Base-by-base conservation (phyloP, 1,140 invertebrate species). In the Ectropis grisescens region DNA sequence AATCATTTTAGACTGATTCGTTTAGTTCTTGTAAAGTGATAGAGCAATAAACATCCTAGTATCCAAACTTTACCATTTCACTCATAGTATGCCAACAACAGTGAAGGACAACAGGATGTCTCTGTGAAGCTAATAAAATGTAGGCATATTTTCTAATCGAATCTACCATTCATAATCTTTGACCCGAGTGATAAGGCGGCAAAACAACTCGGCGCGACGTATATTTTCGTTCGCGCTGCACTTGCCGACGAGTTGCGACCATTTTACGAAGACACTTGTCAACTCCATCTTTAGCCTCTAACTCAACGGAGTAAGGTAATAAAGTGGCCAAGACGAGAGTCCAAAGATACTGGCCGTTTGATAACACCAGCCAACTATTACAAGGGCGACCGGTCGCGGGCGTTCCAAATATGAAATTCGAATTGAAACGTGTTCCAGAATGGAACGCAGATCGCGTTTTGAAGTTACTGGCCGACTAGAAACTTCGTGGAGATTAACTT, bases 361-460 rank as follows among this genome's bases (percentile, higher is more conserved):
- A 80, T 80, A 78, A 75, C 72, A 76, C 70, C 71, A 64, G 62
- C 64, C 70, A 80, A 80, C 75, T 80, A 80, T 80, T 78, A 80
- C 71, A 80, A 80, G 75, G 75, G 71, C 71, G 72, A 76, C 75
- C 68, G 70, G 75, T 80, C 65, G 62, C 58, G 53, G 54, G 48
- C 64, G 64, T 64, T 70, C 70, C 70, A 65, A 76, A 75, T 75
- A 79, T 74, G 58, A 80, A 72, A 66, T 76, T 74, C 58, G 62
- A 78, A 72, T 72, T 69, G 51, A 67, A 72, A 71, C 60, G 65
- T 47, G 54, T 58, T 66, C 58, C 50, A 56, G 57, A 72, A 68
- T 58, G 56, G 56, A 69, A 61, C 56, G 55, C 47, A 47, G 45
- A 24, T 31, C 29, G 36, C 19, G 34, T 42, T 33, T 37, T 35